Evolutionary conservation across 2,113 vertebrate species (phyloP).

Genomic region (Girardinichthys multiradiatus): DNA sequence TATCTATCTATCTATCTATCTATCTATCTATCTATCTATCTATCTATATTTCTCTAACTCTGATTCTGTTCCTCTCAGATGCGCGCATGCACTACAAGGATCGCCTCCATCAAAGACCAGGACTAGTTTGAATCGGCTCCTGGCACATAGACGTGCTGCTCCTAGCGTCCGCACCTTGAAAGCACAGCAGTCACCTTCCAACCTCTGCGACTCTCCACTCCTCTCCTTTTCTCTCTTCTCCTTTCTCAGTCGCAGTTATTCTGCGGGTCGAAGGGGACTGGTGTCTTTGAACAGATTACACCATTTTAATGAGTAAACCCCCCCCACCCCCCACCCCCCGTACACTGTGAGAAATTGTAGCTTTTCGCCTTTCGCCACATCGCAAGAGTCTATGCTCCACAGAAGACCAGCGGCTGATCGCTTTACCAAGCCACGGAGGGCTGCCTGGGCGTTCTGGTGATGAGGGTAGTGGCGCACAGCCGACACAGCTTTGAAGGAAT

Average conservation of each 20-base stretch:
- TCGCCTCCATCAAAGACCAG: constrained; percentile 62
- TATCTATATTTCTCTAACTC: constrained; percentile 24
- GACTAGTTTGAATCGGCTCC: constrained; percentile 53
- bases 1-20: constrained; percentile 24
- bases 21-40: constrained; percentile 27
- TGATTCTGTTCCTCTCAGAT: constrained; percentile 4
- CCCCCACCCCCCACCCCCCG: not conserved
- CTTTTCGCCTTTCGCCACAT: not conserved
- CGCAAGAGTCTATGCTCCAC: constrained; percentile 44
- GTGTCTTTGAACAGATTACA: constrained; percentile 14
- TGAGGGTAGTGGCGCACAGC: constrained; percentile 79
- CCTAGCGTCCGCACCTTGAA: constrained; percentile 75
- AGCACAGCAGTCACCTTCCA: constrained; percentile 80
- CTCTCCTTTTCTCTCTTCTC: constrained; percentile 27
- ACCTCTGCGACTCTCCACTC: constrained; percentile 73
- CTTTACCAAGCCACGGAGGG: constrained; percentile 54
- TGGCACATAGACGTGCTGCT: constrained; percentile 70
- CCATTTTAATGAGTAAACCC: constrained; percentile 23
- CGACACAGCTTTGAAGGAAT: constrained; percentile 68
- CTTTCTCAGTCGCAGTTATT: constrained; percentile 53
- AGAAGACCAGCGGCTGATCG: constrained; percentile 51
- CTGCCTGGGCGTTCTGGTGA: constrained; percentile 75
- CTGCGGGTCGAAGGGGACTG: constrained; percentile 35
- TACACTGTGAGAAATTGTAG: not conserved
- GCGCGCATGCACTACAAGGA: constrained; percentile 3